Base-by-base conservation (phyloP, 2,888 invertebrate genomes). In the Smittia aterrima region DNA sequence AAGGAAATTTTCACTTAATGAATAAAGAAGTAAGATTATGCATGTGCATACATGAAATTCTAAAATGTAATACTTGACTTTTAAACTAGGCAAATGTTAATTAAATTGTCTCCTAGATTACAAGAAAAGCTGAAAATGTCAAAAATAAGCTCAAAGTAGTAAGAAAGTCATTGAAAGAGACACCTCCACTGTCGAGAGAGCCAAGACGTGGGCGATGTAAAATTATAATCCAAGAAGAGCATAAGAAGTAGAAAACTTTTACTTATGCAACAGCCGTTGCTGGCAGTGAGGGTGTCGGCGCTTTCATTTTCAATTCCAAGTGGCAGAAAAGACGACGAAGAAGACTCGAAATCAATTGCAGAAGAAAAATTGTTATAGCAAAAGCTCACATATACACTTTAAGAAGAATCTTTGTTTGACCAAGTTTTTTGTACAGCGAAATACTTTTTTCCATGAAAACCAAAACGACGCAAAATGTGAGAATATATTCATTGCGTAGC, bases 21-120 rank as follows among this genome's bases (percentile, higher is more conserved):
- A 4, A 53, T 53, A 53, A 53, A 32, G 32, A 9, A n/a, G n/a
- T n/a, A n/a, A 32, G 32, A 68, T 68, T 68, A 53, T 68, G 68
- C 68, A 47, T 41, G 47, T 68, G 68, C 68, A 68, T 53, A 68
- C 68, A 24, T 68, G 47, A 68, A 68, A 68, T 68, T 68, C 68
- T 68, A 68, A 68, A 66, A 13, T 53, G 68, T 66, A 66, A 66
- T 47, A 47, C 13, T 47, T 47, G 16, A 13, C 16, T 47, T 47
- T 47, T 47, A 47, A 47, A 47, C n/a, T 47, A 47, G 47, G 13
- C 9, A 47, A 47, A 47, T 16, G 47, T 47, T 47, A 47, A 16
- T 47, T 32, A 32, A 32, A 32, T 32, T 9, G 32, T 47, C 47
- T 47, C 47, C 9, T 13, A 47, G 32, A 32, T 32, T 47, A 3